Conservation (phyloP, 2,113 vertebrate genomes). For the Chaetura pelagica region DNA sequence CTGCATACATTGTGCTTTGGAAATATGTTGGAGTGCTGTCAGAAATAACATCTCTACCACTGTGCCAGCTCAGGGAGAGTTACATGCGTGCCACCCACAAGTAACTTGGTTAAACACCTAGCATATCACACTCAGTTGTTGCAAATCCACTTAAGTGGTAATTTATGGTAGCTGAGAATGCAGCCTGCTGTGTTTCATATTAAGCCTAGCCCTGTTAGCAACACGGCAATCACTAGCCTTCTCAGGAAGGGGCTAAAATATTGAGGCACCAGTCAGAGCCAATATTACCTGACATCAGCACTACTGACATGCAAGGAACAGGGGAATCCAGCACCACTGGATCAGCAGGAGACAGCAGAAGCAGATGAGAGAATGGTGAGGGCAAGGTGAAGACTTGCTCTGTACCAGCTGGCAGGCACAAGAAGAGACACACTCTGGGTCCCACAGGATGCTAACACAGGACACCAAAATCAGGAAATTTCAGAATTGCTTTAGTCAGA, state of each 20-base stretch:
- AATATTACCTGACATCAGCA: not conserved
- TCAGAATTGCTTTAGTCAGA: constrained; percentile 4
- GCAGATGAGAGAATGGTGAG: not conserved
- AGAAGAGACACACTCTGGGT: too few relatives aligned
- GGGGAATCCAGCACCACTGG: not conserved
- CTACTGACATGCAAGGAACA: not conserved
- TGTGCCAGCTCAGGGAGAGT: not conserved
- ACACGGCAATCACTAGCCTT: not conserved
- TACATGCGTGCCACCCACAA: not conserved
- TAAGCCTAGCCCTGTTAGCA: not conserved
- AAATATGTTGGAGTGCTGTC: constrained; percentile 6
- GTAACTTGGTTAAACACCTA: not conserved
- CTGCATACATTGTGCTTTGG: not conserved
- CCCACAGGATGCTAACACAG: not conserved
- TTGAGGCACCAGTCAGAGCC: not conserved
- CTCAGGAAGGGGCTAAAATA: not conserved
- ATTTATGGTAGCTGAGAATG: not conserved
- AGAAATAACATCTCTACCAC: constrained; percentile 1
- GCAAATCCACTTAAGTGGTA: not conserved
- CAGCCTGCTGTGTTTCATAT: not conserved
- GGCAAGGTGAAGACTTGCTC: not conserved
- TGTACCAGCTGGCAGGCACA: not conserved
- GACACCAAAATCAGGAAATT: not conserved
- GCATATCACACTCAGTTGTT: not conserved
- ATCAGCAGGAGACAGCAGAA: not conserved